phyloP scores from a whole-genome alignment of 2,888 invertebrate species.

The Axea sp. region DNA sequence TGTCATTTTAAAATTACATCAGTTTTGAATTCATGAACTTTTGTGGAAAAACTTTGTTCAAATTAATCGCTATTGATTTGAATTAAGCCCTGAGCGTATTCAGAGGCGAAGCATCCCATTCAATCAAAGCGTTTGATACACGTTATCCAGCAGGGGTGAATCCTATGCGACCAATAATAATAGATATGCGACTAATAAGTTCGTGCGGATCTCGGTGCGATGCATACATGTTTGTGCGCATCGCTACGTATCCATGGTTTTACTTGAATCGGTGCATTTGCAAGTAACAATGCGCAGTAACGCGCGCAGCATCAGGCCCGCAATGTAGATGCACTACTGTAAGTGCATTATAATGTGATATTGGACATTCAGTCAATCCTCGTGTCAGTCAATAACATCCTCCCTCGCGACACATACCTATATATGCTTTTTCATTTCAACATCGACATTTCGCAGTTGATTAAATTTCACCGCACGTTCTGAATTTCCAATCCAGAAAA shows the following conservation, averaged over 20 bases:
- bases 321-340: conserved; percentile 40
- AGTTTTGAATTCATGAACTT: too few relatives aligned
- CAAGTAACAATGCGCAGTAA: conserved; percentile 45
- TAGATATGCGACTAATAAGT: conserved; percentile 48
- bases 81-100: conserved; percentile 48
- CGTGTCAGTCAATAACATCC: conserved; percentile 58
- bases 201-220: conserved; percentile 25
- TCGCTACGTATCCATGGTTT: conserved; percentile 25
- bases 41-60: not conserved
- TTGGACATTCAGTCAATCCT: conserved; percentile 60
- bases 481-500: conserved; percentile 39
- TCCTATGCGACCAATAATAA: conserved; percentile 39
- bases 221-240: conserved; percentile 17
- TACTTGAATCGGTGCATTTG: conserved; percentile 46
- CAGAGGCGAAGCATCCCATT: conserved; percentile 46
- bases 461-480: conserved; percentile 45
- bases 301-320: conserved; percentile 30
- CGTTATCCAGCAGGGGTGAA: conserved; percentile 16
- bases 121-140: conserved; percentile 63
- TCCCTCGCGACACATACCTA: conserved; percentile 39
- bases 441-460: conserved; percentile 59
- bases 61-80: conserved; percentile 44
- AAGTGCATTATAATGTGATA: conserved; percentile 60
- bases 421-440: conserved; percentile 59
- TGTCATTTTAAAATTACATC: too few relatives aligned